A percentile compares a stretch with the other conserved stretches of the same genome.
phyloP scores from a whole-genome alignment of 2,888 invertebrate genomes.

The Hedya salicella region DNA sequence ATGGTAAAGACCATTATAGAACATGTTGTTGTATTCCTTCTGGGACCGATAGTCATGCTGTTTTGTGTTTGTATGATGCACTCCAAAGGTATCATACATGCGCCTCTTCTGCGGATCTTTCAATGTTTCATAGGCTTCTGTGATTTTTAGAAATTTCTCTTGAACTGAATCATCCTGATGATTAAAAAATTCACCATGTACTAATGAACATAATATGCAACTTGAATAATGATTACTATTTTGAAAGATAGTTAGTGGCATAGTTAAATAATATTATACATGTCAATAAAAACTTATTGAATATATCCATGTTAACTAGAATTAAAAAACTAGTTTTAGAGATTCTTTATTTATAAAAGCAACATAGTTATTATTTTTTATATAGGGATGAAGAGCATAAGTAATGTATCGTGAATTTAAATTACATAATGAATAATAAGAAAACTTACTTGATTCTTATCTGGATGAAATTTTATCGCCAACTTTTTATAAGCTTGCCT shows the following conservation, averaged over 20 bases:
- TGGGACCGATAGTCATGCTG: constrained; percentile 86
- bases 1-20: constrained; percentile 94
- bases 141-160: constrained; percentile 90
- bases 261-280: too few species aligned
- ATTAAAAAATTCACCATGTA: too few species aligned
- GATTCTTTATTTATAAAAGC: too few species aligned
- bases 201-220: too few species aligned
- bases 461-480: constrained; percentile 90
- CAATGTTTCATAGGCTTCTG: constrained; percentile 93
- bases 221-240: too few species aligned
- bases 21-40: constrained; percentile 90
- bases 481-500: constrained; percentile 91
- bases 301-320: too few species aligned
- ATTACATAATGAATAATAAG: constrained; percentile 30
- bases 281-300: too few species aligned
- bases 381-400: background rate
- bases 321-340: too few species aligned
- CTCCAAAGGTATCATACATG: constrained; percentile 92
- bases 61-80: constrained; percentile 79
- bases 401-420: background rate
- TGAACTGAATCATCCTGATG: constrained; percentile 89
- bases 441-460: constrained; percentile 86
- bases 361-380: background rate
- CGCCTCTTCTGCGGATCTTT: constrained; percentile 92
- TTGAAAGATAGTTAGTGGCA: too few species aligned